Base-by-base conservation (phyloP, 2,113 vertebrate genomes). In the Rhinogobius similis region DNA sequence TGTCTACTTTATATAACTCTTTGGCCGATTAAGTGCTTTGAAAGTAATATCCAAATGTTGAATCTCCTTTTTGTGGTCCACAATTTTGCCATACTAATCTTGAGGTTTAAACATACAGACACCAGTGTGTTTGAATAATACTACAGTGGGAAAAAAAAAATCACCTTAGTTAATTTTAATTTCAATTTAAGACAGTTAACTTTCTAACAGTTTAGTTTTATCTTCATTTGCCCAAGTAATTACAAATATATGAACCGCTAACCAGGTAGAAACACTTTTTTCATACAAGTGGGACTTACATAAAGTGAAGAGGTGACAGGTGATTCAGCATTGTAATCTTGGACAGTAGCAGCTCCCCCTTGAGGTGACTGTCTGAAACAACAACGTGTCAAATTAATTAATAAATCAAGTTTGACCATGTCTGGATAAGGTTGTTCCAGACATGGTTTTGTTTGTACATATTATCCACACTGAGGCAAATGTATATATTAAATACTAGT, bases 301-400 rank as follows among this genome's bases (percentile, higher is more conserved):
- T 5, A 46, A 16, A 18, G 29, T n/a, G n/a, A 61, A 29, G 50
- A 69, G 64, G 65, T 70, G 77, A 73, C 76, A 84, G 83, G 78
- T 80, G 84, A 82, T 68, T 61, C 50, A 76, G 70, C 26, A 71
- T 62, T 68, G 67, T 65, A 62, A 67, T 84, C 82, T 2, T 76
- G 72, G 86, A 84, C 84, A 75, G 87, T 88, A 83, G 82, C 88
- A 89, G 89, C 91, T 87, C 91, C 90, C 88, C 82, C 91, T 84
- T 84, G 88, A 92, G 91, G 90, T 68, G 9, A 71, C 55, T 67
- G 65, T 27, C 46, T 58, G 83, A 84, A 89, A 90, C 81, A 88
- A 68, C 87, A 87, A 5, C 29, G 63, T 12, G 27, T 56, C 52
- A 50, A n/a, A 24, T 11, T 26, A 6, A 21, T 61, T 39, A 36